These are phyloP conservation scores for Zoanthus gigantus DNA, from an alignment of 92 coral and sea anemone species.

Conservation along the genomic window DNA sequence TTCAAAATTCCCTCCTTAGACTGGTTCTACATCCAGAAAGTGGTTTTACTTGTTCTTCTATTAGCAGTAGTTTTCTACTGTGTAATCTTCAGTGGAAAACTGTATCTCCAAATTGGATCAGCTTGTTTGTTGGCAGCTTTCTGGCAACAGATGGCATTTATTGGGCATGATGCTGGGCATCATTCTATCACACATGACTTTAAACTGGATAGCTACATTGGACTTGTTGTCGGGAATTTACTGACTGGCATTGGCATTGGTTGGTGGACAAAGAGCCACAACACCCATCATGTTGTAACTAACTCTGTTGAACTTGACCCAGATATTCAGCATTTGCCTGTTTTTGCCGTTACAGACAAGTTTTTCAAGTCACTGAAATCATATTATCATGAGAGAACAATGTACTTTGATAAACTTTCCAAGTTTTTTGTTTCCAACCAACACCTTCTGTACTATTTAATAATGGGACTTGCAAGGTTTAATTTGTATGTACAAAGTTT, in stretches of 20 bases:
- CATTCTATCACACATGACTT: conserved; percentile 85
- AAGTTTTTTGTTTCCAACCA: conserved; percentile 89
- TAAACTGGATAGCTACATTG: conserved; percentile 76
- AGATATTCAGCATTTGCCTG: conserved; percentile 98
- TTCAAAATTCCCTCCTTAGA: conserved; percentile 58
- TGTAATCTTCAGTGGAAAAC: conserved; percentile 75
- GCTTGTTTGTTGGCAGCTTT: conserved; percentile 83
- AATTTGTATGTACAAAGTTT: conserved; percentile 90
- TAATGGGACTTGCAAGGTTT: conserved; percentile 97
- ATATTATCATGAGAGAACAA: conserved; percentile 79
- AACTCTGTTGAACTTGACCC: conserved; percentile 98
- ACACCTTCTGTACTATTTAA: conserved; percentile 80
- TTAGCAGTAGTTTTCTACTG: conserved; percentile 82
- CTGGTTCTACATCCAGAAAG: conserved; percentile 82
- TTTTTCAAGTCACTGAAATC: conserved; percentile 93
- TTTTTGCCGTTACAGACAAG: conserved; percentile 94
- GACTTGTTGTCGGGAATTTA: conserved; percentile 88
- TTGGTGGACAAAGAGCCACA: conserved; percentile 98
- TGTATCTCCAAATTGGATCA: conserved; percentile 70
- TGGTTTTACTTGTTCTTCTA: conserved; percentile 52
- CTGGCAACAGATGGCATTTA: conserved; percentile 98
- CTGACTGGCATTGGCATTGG: conserved; percentile 95
- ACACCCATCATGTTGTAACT: conserved; percentile 97
- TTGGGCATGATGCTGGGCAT: conserved; percentile 98
- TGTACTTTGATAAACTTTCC: conserved; percentile 81